Conservation (phyloP, 2,113 vertebrate genomes). For the Gopherus evgoodei region DNA sequence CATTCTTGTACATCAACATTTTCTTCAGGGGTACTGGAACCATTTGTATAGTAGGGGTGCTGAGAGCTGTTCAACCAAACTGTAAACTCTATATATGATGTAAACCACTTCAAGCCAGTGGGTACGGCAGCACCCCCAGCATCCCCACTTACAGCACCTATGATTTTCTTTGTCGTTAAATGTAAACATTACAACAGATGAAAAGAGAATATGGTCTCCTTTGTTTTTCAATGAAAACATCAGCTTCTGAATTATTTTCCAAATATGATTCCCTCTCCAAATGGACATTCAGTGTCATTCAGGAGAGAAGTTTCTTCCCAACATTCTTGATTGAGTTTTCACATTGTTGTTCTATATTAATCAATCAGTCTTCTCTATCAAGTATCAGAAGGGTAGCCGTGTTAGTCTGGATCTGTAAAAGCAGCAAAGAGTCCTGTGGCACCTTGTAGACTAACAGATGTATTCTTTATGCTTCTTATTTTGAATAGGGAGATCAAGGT, state of each 20-base stretch:
- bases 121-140: too few relatives aligned
- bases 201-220: neutral
- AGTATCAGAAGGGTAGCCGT: too few relatives aligned
- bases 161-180: neutral
- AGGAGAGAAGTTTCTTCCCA: neutral
- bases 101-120: too few relatives aligned
- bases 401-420: too few relatives aligned
- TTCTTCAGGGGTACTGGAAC: too few relatives aligned
- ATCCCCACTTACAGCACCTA: neutral
- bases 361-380: neutral
- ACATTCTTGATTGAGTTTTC: neutral
- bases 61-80: too few relatives aligned
- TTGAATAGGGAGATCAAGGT: slow-evolving; percentile 91
- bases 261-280: neutral
- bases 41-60: too few relatives aligned
- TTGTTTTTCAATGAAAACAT: neutral
- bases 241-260: neutral
- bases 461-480: neutral
- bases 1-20: neutral
- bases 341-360: too few relatives aligned
- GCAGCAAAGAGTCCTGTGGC: too few relatives aligned
- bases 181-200: neutral
- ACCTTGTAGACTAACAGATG: too few relatives aligned
- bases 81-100: too few relatives aligned
- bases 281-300: neutral